Percentiles rank a stretch among this genome's conserved stretches.
phyloP scores from a whole-genome alignment of 2,888 invertebrate genomes.

The Flexamia atlantica region DNA sequence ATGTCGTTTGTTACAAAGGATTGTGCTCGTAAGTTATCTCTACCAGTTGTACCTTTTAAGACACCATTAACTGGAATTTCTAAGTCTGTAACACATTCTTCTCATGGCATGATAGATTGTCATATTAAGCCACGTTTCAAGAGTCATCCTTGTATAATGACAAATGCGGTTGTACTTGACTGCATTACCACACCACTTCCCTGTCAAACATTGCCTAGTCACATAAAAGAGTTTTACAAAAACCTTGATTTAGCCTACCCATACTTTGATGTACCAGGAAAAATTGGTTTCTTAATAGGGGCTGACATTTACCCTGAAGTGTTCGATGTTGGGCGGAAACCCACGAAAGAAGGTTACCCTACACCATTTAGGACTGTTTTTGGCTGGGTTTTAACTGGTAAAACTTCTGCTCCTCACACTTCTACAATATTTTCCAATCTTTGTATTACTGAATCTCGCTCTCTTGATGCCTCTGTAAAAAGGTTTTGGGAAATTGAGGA shows the following conservation, averaged over 20 bases:
- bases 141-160: background rate
- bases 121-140: background rate
- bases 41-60: background rate
- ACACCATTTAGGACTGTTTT: conserved; percentile 20
- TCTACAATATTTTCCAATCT: background rate
- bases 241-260: conserved; percentile 9
- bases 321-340: conserved; percentile 18
- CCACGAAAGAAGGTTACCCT: background rate
- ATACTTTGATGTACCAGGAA: conserved; percentile 9
- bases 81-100: background rate
- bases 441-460: background rate
- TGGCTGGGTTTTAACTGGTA: conserved; percentile 27
- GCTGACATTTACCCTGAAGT: conserved; percentile 7
- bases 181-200: background rate
- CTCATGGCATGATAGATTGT: background rate
- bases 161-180: conserved; percentile 12
- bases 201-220: background rate
- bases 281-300: conserved; percentile 16
- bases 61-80: conserved; percentile 6
- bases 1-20: conserved; percentile 3
- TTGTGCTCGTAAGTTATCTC: background rate
- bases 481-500: background rate
- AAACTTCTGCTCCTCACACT: background rate
- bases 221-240: conserved; percentile 7
- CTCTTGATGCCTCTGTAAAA: background rate